Percentiles rank a stretch among this genome's conserved stretches.
Conservation (phyloP, 2,797 vertebrate genomes). For the Channallabes apus region DNA sequence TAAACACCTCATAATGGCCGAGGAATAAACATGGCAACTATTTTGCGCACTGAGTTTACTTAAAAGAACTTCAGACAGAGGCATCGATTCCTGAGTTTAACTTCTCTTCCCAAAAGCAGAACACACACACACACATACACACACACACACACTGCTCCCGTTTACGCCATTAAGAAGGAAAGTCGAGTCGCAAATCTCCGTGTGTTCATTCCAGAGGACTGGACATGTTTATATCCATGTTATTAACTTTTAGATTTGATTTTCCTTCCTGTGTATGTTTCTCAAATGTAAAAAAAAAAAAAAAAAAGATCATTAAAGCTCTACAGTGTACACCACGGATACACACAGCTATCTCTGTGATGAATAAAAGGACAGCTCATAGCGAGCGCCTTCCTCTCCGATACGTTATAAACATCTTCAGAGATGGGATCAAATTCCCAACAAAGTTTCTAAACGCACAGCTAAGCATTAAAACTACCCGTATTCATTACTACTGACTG, state of each 20-base stretch:
- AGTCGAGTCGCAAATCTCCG: neutral
- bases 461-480: neutral
- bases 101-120: conserved; percentile 7
- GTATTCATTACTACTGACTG: neutral
- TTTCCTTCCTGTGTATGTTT: neutral
- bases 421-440: neutral
- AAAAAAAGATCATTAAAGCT: too few relatives aligned
- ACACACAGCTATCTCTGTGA: neutral
- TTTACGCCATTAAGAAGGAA: too few relatives aligned
- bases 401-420: neutral
- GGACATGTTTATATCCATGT: neutral
- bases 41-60: too few relatives aligned
- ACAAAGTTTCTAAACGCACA: conserved; percentile 25
- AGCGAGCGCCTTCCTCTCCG: neutral
- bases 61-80: neutral
- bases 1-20: neutral
- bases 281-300: neutral
- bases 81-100: conserved; percentile 2
- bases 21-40: too few relatives aligned
- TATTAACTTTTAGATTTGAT: neutral
- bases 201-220: neutral
- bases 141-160: neutral
- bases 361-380: neutral
- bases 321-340: fast-evolving
- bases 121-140: neutral